A percentile compares a stretch with the other conserved stretches of the same genome.
Evolutionary conservation across 2,888 invertebrate species (phyloP).

Genomic region (Eupithecia centaureata): DNA sequence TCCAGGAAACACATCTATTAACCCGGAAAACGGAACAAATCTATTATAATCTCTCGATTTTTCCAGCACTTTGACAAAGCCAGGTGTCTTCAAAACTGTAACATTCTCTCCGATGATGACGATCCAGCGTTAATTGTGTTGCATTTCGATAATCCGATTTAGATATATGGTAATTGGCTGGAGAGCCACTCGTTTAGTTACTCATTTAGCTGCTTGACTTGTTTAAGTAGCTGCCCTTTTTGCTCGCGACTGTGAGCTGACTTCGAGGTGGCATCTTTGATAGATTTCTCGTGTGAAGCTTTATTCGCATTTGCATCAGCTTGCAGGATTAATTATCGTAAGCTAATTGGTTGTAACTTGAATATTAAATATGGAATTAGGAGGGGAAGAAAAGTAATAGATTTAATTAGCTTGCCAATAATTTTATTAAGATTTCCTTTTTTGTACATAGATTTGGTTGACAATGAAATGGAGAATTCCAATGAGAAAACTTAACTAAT

Average conservation of each 20-base stretch:
- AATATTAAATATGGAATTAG: neutral
- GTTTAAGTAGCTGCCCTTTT: constrained; percentile 54
- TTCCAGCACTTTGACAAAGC: constrained; percentile 4
- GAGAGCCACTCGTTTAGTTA: constrained; percentile 44
- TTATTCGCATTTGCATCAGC: constrained; percentile 13
- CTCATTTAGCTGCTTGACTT: constrained; percentile 50
- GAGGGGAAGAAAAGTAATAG: neutral
- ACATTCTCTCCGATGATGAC: constrained; percentile 50
- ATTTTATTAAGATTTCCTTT: neutral
- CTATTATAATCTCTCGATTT: too few species aligned
- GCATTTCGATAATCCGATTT: constrained; percentile 60
- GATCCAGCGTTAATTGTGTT: constrained; percentile 69
- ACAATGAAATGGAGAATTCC: too few species aligned
- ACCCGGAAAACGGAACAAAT: too few species aligned
- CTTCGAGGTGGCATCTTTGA: constrained; percentile 38
- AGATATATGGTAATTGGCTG: constrained; percentile 61
- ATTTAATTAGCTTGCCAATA: neutral
- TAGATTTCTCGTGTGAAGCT: constrained; percentile 32
- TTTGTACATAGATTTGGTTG: neutral
- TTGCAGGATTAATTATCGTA: neutral
- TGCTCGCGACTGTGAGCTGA: constrained; percentile 28
- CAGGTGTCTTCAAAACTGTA: constrained; percentile 20
- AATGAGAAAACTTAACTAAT: too few species aligned
- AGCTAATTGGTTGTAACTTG: neutral
- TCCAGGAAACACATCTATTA: too few species aligned